Evolutionary conservation across 2,113 vertebrate species (phyloP).

Genomic region (Dryoscopus gambensis): DNA sequence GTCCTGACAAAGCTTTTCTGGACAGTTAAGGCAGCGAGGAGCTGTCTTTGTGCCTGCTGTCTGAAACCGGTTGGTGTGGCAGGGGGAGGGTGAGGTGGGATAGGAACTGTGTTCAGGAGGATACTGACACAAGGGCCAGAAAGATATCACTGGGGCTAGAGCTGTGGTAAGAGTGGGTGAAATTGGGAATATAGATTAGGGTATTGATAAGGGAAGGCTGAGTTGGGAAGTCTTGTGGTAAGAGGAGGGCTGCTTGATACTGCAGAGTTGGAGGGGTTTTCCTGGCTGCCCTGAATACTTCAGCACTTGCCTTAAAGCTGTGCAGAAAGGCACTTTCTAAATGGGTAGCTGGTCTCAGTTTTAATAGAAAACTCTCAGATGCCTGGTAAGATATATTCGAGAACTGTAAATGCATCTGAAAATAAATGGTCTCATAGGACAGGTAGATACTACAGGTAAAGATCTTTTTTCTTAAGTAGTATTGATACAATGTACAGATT

Average conservation of each 20-base stretch:
- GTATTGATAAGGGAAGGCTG: neutral
- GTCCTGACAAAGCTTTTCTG: neutral
- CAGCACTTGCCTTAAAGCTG: neutral
- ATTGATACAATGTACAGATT: neutral
- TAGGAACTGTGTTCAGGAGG: neutral
- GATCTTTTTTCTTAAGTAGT: neutral
- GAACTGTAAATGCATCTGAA: neutral
- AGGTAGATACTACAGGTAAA: neutral
- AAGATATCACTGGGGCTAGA: neutral
- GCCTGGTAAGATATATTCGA: neutral
- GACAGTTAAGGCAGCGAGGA: neutral
- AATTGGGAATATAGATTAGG: neutral
- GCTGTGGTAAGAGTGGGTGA: neutral
- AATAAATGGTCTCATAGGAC: neutral
- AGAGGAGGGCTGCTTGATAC: neutral
- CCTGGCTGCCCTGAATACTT: neutral
- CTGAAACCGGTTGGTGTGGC: neutral
- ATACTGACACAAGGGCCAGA: neutral
- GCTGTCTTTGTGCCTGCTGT: neutral
- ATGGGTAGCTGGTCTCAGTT: neutral
- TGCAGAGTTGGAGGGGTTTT: neutral
- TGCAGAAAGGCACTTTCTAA: neutral
- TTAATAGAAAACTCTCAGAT: neutral
- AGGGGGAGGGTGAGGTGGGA: neutral
- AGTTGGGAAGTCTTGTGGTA: neutral